These are phyloP conservation scores for Altica lythri DNA, from an alignment of 2,888 invertebrate genomes.

Conservation along the genomic window DNA sequence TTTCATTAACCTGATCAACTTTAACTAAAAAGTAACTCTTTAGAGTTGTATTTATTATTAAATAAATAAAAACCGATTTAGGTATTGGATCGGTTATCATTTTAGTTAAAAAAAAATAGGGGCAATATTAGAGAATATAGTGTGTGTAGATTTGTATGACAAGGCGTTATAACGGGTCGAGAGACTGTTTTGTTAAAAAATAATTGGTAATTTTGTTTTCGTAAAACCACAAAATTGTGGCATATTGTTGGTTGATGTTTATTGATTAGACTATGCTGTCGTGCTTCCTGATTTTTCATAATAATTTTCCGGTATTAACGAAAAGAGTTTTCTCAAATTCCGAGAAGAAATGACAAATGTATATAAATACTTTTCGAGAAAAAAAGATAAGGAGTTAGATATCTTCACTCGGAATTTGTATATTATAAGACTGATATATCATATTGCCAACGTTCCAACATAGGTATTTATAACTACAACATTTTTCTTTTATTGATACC, in stretches of 20 bases:
- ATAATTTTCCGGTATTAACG: constrained; percentile 45
- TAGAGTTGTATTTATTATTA: too few species aligned
- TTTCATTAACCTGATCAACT: too few species aligned
- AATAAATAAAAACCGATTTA: background rate
- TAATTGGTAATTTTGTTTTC: constrained; percentile 30
- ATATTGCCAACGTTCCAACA: constrained; percentile 58
- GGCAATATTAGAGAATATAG: constrained; percentile 53
- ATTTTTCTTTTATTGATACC: constrained; percentile 44
- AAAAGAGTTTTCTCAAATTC: constrained; percentile 44
- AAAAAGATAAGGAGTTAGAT: too few species aligned
- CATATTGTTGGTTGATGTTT: constrained; percentile 38
- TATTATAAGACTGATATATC: constrained; percentile 57
- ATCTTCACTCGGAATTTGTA: constrained; percentile 42
- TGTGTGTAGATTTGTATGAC: constrained; percentile 33
- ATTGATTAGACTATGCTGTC: constrained; percentile 44
- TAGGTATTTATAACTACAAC: constrained; percentile 37
- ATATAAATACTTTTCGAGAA: constrained; percentile 17
- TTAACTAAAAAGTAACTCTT: too few species aligned
- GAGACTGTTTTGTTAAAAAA: constrained; percentile 31
- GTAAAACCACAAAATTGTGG: constrained; percentile 26
- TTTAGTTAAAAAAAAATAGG: constrained; percentile 39
- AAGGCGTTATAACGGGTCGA: constrained; percentile 26
- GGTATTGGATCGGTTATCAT: background rate
- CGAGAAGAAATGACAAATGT: constrained; percentile 30
- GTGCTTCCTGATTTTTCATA: constrained; percentile 56